Evolutionary conservation across 2,888 invertebrate genomes (phyloP), one percentile per base, ranked within the genome.

Genomic region (Germaria angustata): DNA sequence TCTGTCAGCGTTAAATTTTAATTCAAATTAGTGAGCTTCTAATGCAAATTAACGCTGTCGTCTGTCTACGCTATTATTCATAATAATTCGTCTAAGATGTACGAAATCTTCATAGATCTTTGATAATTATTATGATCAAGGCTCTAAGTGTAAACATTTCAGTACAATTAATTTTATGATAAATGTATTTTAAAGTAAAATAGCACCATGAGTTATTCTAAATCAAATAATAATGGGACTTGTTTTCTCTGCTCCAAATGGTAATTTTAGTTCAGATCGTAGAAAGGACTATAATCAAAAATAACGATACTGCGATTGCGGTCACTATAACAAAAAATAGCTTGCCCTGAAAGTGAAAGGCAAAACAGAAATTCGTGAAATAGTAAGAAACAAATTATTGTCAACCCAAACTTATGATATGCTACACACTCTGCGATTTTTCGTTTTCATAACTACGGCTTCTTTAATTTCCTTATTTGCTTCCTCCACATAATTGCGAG

Each of bases 361-460:
- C 15, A 63, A 41, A 59, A 9, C 3, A 24, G 2, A 24, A 13
- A 24, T 32, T n/a, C 7, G 2, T n/a, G 4, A 17, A 55, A 15
- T 32, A 1, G 0, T 0, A 63, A 44, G 34, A 22, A 24, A n/a
- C n/a, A 41, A 5, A 6, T 13, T 22, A 7, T 51, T 51, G 11
- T 39, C 8, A 39, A 53, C 5, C 9, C n/a, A 2, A 61, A 32
- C 15, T 71, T 51, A 73, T 32, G 61, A 73, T 39, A 73, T 57
- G 39, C 28, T 65, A 80, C 75, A 80, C 75, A 88, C 88, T 86
- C 86, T 88, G 11, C 86, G 86, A 22, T 86, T 88, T 41, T 84
- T 86, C 17, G 85, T 86, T 3, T 85, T 75, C n/a, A 85, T 73
- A 20, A 84, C 80, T 61, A 86, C 79, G 2, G 88, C 88, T 61